These are phyloP conservation scores for Unio delphinus DNA, from an alignment of 2,888 invertebrate genomes.

Conservation along the genomic window DNA sequence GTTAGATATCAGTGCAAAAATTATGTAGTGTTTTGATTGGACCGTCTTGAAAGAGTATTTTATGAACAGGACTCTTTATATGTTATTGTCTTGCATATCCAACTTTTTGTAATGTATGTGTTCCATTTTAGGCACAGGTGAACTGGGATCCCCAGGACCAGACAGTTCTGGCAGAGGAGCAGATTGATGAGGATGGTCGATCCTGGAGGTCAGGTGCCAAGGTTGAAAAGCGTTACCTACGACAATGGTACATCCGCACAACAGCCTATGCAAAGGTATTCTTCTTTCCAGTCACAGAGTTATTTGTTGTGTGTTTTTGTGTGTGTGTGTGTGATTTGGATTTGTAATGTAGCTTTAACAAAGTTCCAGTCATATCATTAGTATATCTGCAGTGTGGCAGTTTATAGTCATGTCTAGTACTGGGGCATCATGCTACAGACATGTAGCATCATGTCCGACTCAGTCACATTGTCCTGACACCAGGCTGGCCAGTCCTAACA, in stretches of 20 bases:
- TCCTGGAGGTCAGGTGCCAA: constrained; percentile 98
- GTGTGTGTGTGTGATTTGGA: no score
- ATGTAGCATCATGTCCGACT: no score
- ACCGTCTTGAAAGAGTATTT: background rate
- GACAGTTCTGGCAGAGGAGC: constrained; percentile 98
- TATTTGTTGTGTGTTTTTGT: no score
- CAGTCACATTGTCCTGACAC: no score
- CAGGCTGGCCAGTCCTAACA: no score
- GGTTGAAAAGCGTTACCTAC: constrained; percentile 89
- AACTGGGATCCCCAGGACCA: constrained; percentile 99
- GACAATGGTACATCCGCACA: constrained; percentile 96
- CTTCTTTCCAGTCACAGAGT: background rate
- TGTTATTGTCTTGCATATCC: background rate
- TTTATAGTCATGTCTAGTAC: no score
- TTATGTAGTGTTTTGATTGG: background rate
- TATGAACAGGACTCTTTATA: background rate
- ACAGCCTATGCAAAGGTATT: constrained; percentile 76
- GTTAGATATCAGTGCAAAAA: no score
- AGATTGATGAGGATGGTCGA: constrained; percentile 90
- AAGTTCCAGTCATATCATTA: no score
- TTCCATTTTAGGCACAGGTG: constrained; percentile 80
- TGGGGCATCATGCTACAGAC: no score
- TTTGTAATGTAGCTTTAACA: no score
- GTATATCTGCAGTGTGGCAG: no score
- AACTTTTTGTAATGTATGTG: background rate